Evolutionary conservation across 2,113 vertebrate species (phyloP).

Genomic region (Cyphotilapia sp.): DNA sequence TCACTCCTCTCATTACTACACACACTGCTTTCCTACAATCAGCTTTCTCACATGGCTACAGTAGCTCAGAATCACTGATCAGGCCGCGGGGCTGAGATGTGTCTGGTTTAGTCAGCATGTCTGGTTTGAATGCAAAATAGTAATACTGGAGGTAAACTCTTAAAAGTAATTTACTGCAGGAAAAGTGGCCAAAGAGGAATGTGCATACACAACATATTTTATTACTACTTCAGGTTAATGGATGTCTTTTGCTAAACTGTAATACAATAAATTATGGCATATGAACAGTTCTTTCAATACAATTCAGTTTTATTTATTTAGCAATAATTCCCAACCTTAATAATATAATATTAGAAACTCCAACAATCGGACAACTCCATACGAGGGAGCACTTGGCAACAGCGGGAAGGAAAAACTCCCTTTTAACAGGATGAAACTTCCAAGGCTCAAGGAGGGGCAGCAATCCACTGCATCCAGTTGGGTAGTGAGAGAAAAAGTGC

Average conservation of each 20-base stretch:
- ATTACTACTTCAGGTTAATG: background rate
- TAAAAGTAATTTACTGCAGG: background rate
- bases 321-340: background rate
- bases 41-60: background rate
- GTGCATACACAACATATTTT: background rate
- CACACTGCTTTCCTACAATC: background rate
- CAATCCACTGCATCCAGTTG: background rate
- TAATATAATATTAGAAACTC: background rate
- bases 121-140: constrained; percentile 12
- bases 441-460: background rate
- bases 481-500: background rate
- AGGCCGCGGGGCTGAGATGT: background rate
- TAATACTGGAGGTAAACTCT: background rate
- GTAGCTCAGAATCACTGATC: background rate
- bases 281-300: background rate
- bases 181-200: background rate
- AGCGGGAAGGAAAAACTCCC: background rate
- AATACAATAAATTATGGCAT: background rate
- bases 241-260: background rate
- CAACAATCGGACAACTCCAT: background rate
- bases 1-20: background rate
- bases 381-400: background rate
- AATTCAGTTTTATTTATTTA: background rate
- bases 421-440: background rate
- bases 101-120: constrained; percentile 11